Evolutionary conservation across 1,140 invertebrate genomes (phyloP).

Genomic region (Phymastichus coffea): DNA sequence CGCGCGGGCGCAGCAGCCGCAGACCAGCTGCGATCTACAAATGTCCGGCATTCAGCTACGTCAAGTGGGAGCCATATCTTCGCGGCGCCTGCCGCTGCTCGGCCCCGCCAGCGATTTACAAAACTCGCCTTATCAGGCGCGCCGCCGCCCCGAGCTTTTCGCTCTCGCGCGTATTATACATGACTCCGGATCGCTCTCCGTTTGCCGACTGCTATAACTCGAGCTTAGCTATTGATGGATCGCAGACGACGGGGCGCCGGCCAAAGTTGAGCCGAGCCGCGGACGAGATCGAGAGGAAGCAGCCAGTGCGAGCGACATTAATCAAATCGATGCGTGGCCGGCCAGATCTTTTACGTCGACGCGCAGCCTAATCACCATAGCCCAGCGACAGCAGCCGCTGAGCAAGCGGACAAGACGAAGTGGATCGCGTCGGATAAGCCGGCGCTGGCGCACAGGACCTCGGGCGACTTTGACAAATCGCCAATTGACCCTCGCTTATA

Average conservation of each 20-base stretch:
- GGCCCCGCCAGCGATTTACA: not conserved
- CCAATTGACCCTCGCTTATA: slow-evolving; percentile 32
- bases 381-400: not conserved
- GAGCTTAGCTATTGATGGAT: too few relatives aligned
- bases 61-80: too few relatives aligned
- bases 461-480: slow-evolving; percentile 47
- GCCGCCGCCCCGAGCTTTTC: not conserved
- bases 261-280: not conserved
- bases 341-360: slow-evolving; percentile 15
- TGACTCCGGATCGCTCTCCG: too few relatives aligned
- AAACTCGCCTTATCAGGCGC: not conserved
- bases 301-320: not conserved
- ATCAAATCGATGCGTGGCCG: slow-evolving; percentile 6
- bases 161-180: too few relatives aligned
- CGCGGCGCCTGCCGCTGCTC: not conserved
- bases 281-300: not conserved
- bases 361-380: slow-evolving; percentile 6
- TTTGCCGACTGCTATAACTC: too few relatives aligned
- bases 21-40: slow-evolving; percentile 10
- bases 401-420: not conserved
- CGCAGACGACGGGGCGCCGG: not conserved
- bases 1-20: not conserved
- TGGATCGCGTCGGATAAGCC: not conserved
- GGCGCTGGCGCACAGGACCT: not conserved
- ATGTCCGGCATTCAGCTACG: slow-evolving; percentile 24